Conservation (phyloP, 2,113 vertebrate species). For the Dolichallabes microphthalmus region DNA sequence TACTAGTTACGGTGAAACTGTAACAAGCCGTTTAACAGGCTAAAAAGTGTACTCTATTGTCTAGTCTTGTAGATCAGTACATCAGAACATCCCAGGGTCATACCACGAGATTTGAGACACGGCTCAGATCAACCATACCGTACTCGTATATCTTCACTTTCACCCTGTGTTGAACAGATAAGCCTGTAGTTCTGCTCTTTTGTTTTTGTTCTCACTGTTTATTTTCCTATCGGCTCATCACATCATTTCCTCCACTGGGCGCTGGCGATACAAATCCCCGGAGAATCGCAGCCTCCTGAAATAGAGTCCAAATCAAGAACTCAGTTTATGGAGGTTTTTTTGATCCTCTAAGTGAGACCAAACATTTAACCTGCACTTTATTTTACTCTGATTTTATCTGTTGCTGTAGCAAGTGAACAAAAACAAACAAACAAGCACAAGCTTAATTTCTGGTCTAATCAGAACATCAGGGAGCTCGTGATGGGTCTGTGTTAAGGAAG, state of each 20-base stretch:
- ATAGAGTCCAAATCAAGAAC: neutral
- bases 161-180: neutral
- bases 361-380: neutral
- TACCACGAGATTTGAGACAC: neutral
- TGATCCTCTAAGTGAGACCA: neutral
- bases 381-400: neutral
- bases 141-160: neutral
- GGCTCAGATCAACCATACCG: neutral
- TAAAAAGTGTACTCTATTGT: neutral
- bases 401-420: neutral
- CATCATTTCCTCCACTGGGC: slow-evolving; percentile 40
- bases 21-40: neutral
- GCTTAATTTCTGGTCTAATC: neutral
- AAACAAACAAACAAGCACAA: neutral
- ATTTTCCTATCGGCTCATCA: slow-evolving; percentile 12
- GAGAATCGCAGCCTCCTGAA: slow-evolving; percentile 25
- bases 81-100: neutral
- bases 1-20: neutral
- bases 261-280: slow-evolving; percentile 4
- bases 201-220: slow-evolving; percentile 14
- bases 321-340: neutral
- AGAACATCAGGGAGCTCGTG: neutral
- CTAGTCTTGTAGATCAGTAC: neutral
- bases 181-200: neutral
- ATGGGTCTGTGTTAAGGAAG: neutral